Evolutionary conservation across 2,797 vertebrate genomes (phyloP).

Genomic region (Triplophysa bombifrons): DNA sequence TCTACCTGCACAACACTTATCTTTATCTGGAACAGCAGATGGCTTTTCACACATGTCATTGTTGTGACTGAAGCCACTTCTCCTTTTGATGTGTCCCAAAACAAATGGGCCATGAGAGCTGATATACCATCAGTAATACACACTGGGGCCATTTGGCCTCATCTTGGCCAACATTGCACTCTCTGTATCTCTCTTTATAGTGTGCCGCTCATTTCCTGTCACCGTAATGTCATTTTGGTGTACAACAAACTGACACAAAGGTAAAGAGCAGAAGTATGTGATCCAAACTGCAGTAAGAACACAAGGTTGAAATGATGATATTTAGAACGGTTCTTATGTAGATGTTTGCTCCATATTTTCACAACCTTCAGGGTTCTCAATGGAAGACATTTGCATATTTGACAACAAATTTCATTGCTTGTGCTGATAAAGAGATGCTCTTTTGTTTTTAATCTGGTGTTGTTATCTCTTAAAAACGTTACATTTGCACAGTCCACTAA

Average conservation of each 20-base stretch:
- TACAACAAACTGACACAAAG: constrained; percentile 37
- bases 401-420: background rate
- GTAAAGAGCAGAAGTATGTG: constrained; percentile 1
- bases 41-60: constrained; percentile 53
- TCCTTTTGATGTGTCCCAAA: constrained; percentile 49
- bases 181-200: background rate
- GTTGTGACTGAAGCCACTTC: constrained; percentile 53
- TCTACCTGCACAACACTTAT: constrained; percentile 57
- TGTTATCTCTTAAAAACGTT: too few relatives aligned
- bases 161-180: constrained; percentile 28
- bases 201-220: constrained; percentile 8
- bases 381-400: constrained; percentile 2
- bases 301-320: background rate
- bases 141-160: constrained; percentile 38
- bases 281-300: background rate
- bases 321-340: background rate
- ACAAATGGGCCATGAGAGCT: constrained; percentile 56
- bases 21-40: constrained; percentile 58
- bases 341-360: background rate
- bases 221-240: constrained; percentile 29
- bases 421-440: background rate
- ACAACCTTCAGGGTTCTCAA: constrained; percentile 2
- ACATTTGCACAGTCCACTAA: background rate
- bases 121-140: constrained; percentile 46
- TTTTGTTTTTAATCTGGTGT: background rate